Percentiles rank a stretch among this genome's conserved stretches.
phyloP scores from a whole-genome alignment of 2,888 invertebrate species.

The Melipona bicolor region DNA sequence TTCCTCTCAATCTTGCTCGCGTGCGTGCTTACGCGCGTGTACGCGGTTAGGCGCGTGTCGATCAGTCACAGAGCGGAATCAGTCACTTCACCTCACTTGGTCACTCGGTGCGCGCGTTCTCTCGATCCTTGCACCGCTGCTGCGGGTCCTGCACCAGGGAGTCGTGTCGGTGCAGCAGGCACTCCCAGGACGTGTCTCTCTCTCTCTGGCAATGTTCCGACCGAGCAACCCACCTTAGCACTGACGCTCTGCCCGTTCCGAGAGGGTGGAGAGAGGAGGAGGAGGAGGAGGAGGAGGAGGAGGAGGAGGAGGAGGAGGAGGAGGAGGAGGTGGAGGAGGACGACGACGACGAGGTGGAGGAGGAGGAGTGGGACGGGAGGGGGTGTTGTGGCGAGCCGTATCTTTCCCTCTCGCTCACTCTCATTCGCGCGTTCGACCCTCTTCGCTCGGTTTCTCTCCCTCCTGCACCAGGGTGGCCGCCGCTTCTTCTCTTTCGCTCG shows the following conservation, averaged over 20 bases:
- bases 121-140: constrained; percentile 64
- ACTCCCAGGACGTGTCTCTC: constrained; percentile 81
- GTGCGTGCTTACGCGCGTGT: constrained; percentile 45
- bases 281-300: too few species aligned
- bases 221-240: constrained; percentile 82
- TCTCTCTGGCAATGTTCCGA: constrained; percentile 80
- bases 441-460: constrained; percentile 40
- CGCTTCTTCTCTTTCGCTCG: constrained; percentile 47
- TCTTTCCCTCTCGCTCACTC: constrained; percentile 63
- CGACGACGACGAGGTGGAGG: constrained; percentile 37
- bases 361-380: constrained; percentile 40
- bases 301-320: too few species aligned
- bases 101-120: constrained; percentile 62
- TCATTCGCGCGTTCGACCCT: constrained; percentile 51
- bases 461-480: constrained; percentile 16
- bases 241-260: constrained; percentile 81
- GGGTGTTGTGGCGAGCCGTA: constrained; percentile 81
- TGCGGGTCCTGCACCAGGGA: constrained; percentile 68
- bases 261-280: constrained; percentile 47
- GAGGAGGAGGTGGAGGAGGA: constrained; percentile 57
- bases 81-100: constrained; percentile 46
- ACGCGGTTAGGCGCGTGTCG: constrained; percentile 44
- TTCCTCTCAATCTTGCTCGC: constrained; percentile 26
- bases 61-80: constrained; percentile 40
- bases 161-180: constrained; percentile 75